Conservation (phyloP, 2,888 invertebrate genomes). For the Harmothoe impar region DNA sequence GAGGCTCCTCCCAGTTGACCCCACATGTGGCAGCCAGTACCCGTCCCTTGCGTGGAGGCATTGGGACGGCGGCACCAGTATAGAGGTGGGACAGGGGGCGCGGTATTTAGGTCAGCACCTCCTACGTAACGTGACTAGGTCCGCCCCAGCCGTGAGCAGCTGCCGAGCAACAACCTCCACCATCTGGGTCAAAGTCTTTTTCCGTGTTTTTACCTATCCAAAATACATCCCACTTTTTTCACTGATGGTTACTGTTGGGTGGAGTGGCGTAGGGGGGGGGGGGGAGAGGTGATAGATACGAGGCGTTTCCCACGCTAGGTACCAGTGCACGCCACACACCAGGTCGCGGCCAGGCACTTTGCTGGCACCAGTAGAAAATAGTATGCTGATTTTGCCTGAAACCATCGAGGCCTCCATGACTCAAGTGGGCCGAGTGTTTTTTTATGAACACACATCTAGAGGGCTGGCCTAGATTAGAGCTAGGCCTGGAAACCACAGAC, state of each 20-base stretch:
- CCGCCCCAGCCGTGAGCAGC: conserved; percentile 21
- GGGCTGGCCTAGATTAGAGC: background rate
- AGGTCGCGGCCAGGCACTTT: background rate
- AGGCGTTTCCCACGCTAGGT: background rate
- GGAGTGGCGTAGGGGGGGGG: no score
- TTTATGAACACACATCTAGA: background rate
- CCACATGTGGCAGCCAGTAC: no score
- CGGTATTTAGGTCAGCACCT: conserved; percentile 17
- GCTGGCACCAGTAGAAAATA: background rate
- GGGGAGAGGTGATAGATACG: background rate
- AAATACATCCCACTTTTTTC: background rate
- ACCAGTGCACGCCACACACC: background rate
- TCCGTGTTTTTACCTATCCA: background rate
- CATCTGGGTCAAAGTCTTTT: conserved; percentile 18
- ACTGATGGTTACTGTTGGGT: no score
- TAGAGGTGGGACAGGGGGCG: background rate
- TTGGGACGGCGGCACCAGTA: background rate
- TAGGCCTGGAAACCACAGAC: background rate
- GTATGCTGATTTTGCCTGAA: conserved; percentile 2
- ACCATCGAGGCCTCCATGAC: background rate
- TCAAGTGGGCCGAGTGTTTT: background rate
- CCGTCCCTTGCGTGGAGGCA: background rate
- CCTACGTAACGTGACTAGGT: background rate
- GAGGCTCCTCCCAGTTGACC: no score
- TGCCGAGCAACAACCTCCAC: background rate